A percentile compares a stretch with the other conserved stretches of the same genome.
Conservation (phyloP, 2,888 invertebrate genomes). For the Mythimna lalbum region DNA sequence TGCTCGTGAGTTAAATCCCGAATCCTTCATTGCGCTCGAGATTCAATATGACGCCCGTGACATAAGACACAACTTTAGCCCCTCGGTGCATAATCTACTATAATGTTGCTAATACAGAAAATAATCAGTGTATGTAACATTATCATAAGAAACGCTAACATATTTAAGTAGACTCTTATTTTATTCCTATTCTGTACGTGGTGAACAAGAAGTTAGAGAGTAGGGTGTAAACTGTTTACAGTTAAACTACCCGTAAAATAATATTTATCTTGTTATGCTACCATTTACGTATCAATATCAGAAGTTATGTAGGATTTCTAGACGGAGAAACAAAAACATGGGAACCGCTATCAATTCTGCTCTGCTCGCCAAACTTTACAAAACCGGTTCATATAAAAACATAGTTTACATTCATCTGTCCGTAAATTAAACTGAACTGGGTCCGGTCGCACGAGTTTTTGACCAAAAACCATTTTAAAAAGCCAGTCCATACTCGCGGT, state of each 20-base stretch:
- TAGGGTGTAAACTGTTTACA: neutral
- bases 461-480: constrained; percentile 15
- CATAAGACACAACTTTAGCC: no score
- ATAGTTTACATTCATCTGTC: constrained; percentile 32
- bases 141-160: no score
- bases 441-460: constrained; percentile 30
- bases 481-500: neutral
- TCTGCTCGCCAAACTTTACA: constrained; percentile 25
- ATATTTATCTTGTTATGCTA: constrained; percentile 1
- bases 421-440: constrained; percentile 37
- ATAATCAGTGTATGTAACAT: no score
- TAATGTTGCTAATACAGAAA: no score
- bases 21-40: no score
- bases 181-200: no score
- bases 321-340: constrained; percentile 47
- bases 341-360: constrained; percentile 27
- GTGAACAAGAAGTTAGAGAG: no score
- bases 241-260: neutral
- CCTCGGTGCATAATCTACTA: no score
- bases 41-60: no score
- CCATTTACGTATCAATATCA: constrained; percentile 17
- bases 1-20: no score
- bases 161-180: no score
- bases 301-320: neutral
- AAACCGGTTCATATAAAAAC: constrained; percentile 45